These are phyloP conservation scores for Drosophila gunungcola DNA, from an alignment of 1,140 invertebrate species.

Conservation along the genomic window DNA sequence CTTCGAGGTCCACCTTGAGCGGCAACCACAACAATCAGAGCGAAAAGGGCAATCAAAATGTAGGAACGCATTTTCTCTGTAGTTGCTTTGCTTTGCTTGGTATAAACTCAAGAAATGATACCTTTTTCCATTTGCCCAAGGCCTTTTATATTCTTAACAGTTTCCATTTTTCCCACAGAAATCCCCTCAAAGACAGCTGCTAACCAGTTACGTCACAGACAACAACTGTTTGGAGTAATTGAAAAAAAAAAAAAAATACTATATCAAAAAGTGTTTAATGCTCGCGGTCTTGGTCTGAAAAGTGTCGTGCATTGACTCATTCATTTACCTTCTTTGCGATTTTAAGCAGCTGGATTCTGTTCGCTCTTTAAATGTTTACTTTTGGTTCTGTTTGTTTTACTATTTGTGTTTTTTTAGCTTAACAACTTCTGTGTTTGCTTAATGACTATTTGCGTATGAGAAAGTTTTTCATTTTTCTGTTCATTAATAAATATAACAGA, in stretches of 20 bases:
- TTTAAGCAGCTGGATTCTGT: conserved; percentile 2
- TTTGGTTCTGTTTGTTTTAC: background rate
- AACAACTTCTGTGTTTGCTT: background rate
- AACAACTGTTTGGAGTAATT: background rate
- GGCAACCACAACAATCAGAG: conserved; percentile 19
- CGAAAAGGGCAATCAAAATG: conserved; percentile 32
- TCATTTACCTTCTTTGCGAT: background rate
- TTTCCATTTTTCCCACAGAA: conserved; percentile 11
- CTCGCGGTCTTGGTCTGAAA: conserved; percentile 12
- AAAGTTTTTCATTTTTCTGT: no score
- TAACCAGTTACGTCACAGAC: conserved; percentile 4
- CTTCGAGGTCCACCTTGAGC: background rate
- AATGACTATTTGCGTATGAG: background rate
- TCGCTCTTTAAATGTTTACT: background rate
- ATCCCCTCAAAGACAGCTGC: conserved; percentile 24
- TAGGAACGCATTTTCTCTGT: conserved; percentile 41
- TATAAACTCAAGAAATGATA: conserved; percentile 11
- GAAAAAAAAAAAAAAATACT: conserved; percentile 3
- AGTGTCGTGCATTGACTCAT: conserved; percentile 5
- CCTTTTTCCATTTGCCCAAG: background rate
- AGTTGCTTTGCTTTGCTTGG: conserved; percentile 8
- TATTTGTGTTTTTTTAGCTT: conserved; percentile 3
- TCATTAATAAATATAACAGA: no score
- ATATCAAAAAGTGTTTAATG: conserved; percentile 4
- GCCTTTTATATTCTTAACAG: conserved; percentile 22